phyloP scores from a whole-genome alignment of 2,113 vertebrate species.

The Chelonoidis abingdonii region DNA sequence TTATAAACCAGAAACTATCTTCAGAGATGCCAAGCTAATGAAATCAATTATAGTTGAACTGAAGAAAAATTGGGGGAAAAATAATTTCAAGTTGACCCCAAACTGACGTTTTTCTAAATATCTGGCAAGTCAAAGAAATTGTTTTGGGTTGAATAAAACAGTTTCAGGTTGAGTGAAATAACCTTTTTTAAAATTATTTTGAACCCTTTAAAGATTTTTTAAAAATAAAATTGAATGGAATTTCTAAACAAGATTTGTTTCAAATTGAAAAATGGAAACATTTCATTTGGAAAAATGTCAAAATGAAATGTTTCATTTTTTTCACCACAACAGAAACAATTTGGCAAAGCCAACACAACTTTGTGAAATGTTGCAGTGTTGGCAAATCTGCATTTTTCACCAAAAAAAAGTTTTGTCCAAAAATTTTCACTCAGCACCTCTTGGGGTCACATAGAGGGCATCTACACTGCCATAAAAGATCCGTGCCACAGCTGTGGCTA shows the following conservation, averaged over 20 bases:
- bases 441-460: neutral
- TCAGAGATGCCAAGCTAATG: neutral
- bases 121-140: neutral
- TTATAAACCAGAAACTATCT: neutral
- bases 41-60: neutral
- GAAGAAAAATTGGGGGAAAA: neutral
- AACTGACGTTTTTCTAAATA: neutral
- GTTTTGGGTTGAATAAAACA: neutral
- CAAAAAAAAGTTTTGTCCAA: neutral
- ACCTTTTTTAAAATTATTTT: too few relatives aligned
- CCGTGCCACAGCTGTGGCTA: neutral
- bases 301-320: neutral
- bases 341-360: neutral
- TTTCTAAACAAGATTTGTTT: neutral
- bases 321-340: neutral
- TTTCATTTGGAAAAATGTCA: neutral
- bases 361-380: neutral
- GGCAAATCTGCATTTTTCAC: neutral
- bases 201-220: neutral
- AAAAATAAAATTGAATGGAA: neutral
- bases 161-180: too few relatives aligned
- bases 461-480: neutral
- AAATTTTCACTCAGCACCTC: neutral
- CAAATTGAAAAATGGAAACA: neutral
- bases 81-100: neutral